Evolutionary conservation across 2,888 invertebrate genomes (phyloP).

Genomic region (Philhelius pedissequus): DNA sequence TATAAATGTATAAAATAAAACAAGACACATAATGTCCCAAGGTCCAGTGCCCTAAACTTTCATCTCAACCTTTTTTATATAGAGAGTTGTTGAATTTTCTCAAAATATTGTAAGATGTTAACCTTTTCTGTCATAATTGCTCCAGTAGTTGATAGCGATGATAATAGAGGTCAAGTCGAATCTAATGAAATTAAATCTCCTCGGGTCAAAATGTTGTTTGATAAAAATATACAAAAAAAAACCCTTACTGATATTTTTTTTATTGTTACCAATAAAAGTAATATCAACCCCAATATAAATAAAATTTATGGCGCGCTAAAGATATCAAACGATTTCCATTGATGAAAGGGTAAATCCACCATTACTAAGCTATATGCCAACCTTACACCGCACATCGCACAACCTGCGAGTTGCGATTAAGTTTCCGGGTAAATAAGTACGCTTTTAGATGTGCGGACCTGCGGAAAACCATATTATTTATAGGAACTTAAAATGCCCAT

Average conservation of each 20-base stretch:
- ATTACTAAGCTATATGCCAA: conserved; percentile 1
- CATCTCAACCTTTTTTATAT: too few relatives aligned
- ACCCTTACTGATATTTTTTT: neutral
- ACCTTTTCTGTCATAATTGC: too few relatives aligned
- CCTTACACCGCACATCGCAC: neutral
- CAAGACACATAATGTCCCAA: too few relatives aligned
- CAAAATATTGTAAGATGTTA: too few relatives aligned
- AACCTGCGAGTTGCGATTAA: conserved; percentile 32
- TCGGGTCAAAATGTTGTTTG: neutral
- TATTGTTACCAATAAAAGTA: conserved; percentile 33
- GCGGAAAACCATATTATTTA: conserved; percentile 58
- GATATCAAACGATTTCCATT: conserved; percentile 15
- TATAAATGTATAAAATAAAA: too few relatives aligned
- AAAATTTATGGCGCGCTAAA: conserved; percentile 39
- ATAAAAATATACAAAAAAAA: conserved; percentile 9
- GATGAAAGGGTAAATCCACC: conserved; percentile 13
- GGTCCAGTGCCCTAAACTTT: too few relatives aligned
- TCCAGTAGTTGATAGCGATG: neutral
- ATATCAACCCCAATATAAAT: conserved; percentile 53
- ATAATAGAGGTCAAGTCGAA: neutral
- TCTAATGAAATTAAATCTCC: neutral
- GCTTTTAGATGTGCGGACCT: conserved; percentile 46
- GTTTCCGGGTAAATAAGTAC: conserved; percentile 38
- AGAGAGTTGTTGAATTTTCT: too few relatives aligned
- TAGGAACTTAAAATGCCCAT: conserved; percentile 54